Evolutionary conservation across 1,140 invertebrate species (phyloP).

Genomic region (Drosophila mojavensis): DNA sequence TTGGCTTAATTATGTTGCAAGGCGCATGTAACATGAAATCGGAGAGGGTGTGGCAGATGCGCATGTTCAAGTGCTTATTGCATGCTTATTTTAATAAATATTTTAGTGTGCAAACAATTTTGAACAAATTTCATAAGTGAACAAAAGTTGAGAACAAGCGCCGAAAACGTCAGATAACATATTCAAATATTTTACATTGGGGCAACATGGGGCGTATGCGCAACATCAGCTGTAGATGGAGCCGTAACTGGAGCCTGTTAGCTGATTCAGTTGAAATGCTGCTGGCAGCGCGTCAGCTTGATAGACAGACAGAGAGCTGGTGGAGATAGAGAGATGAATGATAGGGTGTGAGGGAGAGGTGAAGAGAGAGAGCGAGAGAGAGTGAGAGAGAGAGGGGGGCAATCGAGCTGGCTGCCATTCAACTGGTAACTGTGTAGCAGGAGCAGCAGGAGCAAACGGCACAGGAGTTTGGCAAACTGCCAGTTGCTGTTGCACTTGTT

Average conservation of each 20-base stretch:
- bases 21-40: conserved; percentile 5
- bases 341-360: conserved; percentile 1
- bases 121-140: conserved; percentile 65
- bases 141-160: conserved; percentile 63
- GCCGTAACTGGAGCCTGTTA: neutral
- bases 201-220: conserved; percentile 34
- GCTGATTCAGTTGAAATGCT: conserved; percentile 54
- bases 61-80: neutral
- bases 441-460: conserved; percentile 1
- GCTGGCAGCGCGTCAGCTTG: conserved; percentile 48
- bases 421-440: neutral
- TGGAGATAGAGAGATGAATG: conserved; percentile 5
- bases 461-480: conserved; percentile 5
- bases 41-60: neutral
- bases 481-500: conserved; percentile 25
- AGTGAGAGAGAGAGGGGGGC: neutral
- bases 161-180: conserved; percentile 55
- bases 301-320: conserved; percentile 28
- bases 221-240: conserved; percentile 20
- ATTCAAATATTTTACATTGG: conserved; percentile 57
- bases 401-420: conserved; percentile 14
- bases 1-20: conserved; percentile 36
- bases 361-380: conserved; percentile 5
- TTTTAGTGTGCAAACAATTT: conserved; percentile 55
- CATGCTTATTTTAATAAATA: conserved; percentile 67